Percentiles rank a stretch among this genome's conserved stretches.
Conservation (phyloP, 2,113 vertebrate genomes). For the Orthonyx spaldingii region DNA sequence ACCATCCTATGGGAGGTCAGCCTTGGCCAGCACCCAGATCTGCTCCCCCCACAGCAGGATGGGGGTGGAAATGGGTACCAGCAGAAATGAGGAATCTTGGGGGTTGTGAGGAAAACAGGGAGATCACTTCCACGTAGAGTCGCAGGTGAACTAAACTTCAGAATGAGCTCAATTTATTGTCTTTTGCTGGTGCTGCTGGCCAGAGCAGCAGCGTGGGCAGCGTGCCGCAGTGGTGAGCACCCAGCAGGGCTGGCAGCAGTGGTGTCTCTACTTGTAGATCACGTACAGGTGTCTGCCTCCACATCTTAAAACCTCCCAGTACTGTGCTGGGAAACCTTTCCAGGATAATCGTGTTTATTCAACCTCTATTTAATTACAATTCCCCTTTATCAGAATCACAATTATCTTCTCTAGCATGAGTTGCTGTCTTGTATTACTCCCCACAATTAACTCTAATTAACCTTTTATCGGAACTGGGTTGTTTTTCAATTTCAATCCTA, state of each 20-base stretch:
- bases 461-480: neutral
- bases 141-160: neutral
- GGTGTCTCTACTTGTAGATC: neutral
- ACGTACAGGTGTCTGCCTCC: rapidly evolving
- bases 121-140: neutral
- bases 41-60: neutral
- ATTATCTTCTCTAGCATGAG: neutral
- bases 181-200: rapidly evolving
- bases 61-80: neutral
- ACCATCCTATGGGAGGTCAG: rapidly evolving
- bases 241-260: rapidly evolving
- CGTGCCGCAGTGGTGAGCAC: rapidly evolving
- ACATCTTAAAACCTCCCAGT: neutral
- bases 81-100: neutral
- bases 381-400: neutral
- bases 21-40: neutral
- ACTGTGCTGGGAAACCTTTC: neutral
- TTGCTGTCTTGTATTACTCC: neutral
- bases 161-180: neutral
- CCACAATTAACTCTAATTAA: slow-evolving; percentile 20
- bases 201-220: rapidly evolving
- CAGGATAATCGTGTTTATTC: neutral
- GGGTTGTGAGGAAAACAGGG: neutral
- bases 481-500: neutral
- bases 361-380: slow-evolving; percentile 7